A percentile compares a stretch with the other conserved stretches of the same genome.
phyloP scores from a whole-genome alignment of 2,113 vertebrate genomes.

The Megaceryle torquata region DNA sequence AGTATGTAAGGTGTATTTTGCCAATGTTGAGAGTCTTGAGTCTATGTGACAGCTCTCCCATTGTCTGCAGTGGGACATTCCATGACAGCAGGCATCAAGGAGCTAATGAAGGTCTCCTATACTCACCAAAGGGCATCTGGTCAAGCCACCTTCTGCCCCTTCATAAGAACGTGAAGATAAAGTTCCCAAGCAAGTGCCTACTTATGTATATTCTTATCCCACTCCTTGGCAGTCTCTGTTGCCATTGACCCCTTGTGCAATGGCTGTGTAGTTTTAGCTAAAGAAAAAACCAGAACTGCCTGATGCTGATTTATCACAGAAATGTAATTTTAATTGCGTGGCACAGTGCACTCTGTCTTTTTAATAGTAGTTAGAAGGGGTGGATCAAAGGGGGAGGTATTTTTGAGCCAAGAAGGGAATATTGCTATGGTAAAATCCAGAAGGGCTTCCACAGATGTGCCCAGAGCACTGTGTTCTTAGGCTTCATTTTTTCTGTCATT shows the following conservation, averaged over 20 bases:
- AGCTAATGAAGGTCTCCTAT: constrained; percentile 50
- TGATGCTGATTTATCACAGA: not conserved
- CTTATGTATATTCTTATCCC: not conserved
- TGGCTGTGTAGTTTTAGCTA: not conserved
- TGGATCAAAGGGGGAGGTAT: not conserved
- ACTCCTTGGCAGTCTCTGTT: not conserved
- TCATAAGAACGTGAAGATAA: constrained; percentile 60
- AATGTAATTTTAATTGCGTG: not conserved
- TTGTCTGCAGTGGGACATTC: constrained; percentile 54
- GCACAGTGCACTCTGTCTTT: not conserved
- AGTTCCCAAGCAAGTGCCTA: constrained; percentile 57
- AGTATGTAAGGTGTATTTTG: not conserved
- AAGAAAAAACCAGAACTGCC: not conserved
- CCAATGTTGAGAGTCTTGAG: not conserved
- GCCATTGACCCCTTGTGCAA: not conserved
- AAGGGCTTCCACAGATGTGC: not conserved
- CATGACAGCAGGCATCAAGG: constrained; percentile 49
- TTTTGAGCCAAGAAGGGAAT: not conserved
- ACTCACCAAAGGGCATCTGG: constrained; percentile 48
- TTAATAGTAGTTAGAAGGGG: not conserved
- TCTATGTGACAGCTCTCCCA: constrained; percentile 33
- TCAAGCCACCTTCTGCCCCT: constrained; percentile 38
- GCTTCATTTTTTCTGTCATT: not conserved
- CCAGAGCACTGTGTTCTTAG: not conserved
- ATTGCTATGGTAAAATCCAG: not conserved